phyloP scores from a whole-genome alignment of 2,888 invertebrate genomes.

The Laothoe populi region DNA sequence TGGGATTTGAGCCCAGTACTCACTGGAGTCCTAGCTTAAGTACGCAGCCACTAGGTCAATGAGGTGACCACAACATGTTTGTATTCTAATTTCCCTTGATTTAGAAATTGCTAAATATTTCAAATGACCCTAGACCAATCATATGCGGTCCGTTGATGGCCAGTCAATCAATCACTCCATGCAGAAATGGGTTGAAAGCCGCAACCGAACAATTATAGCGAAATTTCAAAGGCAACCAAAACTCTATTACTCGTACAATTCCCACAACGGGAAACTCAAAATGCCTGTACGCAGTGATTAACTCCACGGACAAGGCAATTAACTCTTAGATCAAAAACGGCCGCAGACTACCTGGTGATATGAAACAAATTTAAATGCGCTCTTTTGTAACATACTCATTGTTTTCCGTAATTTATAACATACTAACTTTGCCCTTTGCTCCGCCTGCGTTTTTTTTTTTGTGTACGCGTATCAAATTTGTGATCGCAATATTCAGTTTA shows the following conservation, averaged over 20 bases:
- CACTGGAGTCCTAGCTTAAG: no score
- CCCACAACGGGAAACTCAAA: constrained; percentile 3
- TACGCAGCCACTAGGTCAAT: no score
- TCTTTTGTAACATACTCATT: constrained; percentile 34
- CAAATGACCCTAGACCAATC: not conserved
- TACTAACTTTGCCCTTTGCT: no score
- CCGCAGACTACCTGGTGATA: not conserved
- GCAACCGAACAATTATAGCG: constrained; percentile 14
- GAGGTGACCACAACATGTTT: no score
- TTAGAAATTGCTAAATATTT: no score
- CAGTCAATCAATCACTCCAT: not conserved
- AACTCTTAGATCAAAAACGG: constrained; percentile 18
- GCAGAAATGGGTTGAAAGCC: not conserved
- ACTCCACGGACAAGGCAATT: constrained; percentile 3
- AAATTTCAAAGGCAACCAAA: constrained; percentile 19
- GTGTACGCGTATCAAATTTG: no score
- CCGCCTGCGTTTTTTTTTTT: no score
- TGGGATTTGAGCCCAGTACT: no score
- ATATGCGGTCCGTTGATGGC: not conserved
- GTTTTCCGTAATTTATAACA: constrained; percentile 62
- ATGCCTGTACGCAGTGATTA: constrained; percentile 10
- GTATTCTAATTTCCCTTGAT: no score
- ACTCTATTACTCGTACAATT: constrained; percentile 13
- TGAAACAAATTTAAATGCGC: constrained; percentile 21
- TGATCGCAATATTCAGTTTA: no score